Evolutionary conservation across 2,113 vertebrate species (phyloP), one percentile per base, ranked within the genome.

Genomic region (Pipa parva): DNA sequence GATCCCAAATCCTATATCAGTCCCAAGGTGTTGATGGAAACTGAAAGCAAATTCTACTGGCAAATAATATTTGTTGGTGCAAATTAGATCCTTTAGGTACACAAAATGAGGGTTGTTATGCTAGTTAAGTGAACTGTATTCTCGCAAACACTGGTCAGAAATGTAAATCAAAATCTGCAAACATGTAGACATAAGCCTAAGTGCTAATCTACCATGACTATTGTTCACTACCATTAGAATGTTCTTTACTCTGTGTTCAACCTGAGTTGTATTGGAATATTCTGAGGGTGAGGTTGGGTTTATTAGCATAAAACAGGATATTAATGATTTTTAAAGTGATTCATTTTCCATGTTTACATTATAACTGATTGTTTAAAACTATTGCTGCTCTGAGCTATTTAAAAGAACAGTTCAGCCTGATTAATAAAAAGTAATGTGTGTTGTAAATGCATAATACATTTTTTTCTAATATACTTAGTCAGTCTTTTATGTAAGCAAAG

Each of bases 61-160:
- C 25, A 36, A 56, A 59, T 15, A 50, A 21, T 50, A 59, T 50
- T 59, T 68, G 45, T 39, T 68, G 55, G 59, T 59, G 55, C 55
- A 68, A 45, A 60, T 52, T 69, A 59, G 48, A 69, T 69, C 57
- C 57, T 69, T 69, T 59, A 33, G 55, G 65, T 60, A 42, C 33
- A 59, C 46, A 69, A 52, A 60, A 52, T 69, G 48, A 69, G 57
- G 65, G 46, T n/a, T 69, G 65, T 45, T 69, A 39, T 68, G 57
- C 65, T 39, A 39, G 56, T 36, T 49, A 68, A 68, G 37, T 59
- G 60, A 58, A 60, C 54, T 42, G 65, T 57, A 69, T 60, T 52
- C 65, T 59, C 60, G 60, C 26, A 27, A 50, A 50, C 37, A 52
- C n/a, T 60, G 31, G 18, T 51, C 55, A 51, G 45, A 27, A 68